Percentiles rank a stretch among this genome's conserved stretches.
These are phyloP conservation scores for Anas platyrhynchos DNA, from an alignment of 2,113 vertebrate species.

Conservation along the genomic window DNA sequence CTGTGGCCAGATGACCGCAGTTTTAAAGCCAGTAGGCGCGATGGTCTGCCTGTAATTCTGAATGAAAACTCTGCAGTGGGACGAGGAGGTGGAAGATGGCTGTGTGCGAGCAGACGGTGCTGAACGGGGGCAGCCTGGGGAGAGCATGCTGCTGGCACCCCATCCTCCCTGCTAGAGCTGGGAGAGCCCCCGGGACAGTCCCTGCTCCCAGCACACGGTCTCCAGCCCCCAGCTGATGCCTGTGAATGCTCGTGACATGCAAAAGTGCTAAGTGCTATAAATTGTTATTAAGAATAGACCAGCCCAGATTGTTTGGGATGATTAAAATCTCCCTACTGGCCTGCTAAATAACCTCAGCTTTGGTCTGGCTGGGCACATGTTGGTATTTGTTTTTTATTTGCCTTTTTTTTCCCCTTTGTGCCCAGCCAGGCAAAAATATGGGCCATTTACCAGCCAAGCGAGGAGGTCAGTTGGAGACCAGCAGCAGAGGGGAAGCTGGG, in stretches of 20 bases:
- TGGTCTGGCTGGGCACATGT: background rate
- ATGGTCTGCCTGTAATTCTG: background rate
- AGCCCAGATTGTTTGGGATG: background rate
- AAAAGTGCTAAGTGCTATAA: background rate
- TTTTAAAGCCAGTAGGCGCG: background rate
- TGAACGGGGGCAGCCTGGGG: background rate
- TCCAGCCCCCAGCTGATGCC: background rate
- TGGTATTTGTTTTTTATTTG: background rate
- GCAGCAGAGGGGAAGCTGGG: accelerated
- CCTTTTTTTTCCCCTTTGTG: background rate
- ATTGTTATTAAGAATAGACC: background rate
- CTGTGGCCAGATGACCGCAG: background rate
- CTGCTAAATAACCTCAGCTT: background rate
- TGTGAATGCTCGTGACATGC: too few species aligned
- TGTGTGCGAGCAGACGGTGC: accelerated
- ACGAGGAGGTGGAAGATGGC: background rate
- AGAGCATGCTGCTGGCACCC: background rate
- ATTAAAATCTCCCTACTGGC: background rate
- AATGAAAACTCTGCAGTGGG: background rate
- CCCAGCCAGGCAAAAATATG: background rate
- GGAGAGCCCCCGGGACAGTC: background rate
- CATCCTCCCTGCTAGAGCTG: background rate
- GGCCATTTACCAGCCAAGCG: background rate
- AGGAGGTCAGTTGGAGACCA: background rate
- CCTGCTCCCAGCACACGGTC: background rate